A percentile compares a stretch with the other conserved stretches of the same genome.
These are phyloP conservation scores for Protonibea diacanthus DNA, from an alignment of 2,797 vertebrate species.

Conservation along the genomic window DNA sequence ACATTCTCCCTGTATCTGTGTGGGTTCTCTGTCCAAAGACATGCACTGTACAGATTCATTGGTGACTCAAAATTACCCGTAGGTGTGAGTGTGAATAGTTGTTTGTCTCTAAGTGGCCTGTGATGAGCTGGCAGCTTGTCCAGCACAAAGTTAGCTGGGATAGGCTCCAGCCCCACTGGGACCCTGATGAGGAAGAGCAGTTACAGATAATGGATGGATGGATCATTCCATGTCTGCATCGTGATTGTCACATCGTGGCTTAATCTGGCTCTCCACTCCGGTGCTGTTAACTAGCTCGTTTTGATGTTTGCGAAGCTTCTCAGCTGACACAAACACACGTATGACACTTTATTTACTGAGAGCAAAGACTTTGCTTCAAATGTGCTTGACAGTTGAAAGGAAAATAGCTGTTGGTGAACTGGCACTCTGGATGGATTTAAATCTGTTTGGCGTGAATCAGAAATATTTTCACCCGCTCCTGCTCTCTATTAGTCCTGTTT, in stretches of 20 bases:
- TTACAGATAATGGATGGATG: no score
- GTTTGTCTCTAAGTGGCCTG: no score
- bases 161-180: no score
- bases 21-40: no score
- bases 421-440: conserved; percentile 25
- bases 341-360: conserved; percentile 39
- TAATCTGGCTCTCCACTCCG: conserved; percentile 7
- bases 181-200: no score
- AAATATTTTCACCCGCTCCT: conserved; percentile 20
- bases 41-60: no score
- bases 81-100: no score
- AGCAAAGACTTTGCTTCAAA: conserved; percentile 5
- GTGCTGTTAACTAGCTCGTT: conserved; percentile 31
- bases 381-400: conserved; percentile 49
- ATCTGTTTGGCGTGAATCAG: conserved; percentile 37
- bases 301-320: conserved; percentile 39
- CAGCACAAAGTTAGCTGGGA: no score
- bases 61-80: no score
- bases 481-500: conserved; percentile 42
- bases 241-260: conserved; percentile 28
- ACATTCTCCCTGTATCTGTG: no score
- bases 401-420: conserved; percentile 58
- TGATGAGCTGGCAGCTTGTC: no score
- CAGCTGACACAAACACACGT: conserved; percentile 29
- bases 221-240: conserved; percentile 15